phyloP scores from a whole-genome alignment of 2,797 vertebrate genomes.

The Oryzias sinensis region DNA sequence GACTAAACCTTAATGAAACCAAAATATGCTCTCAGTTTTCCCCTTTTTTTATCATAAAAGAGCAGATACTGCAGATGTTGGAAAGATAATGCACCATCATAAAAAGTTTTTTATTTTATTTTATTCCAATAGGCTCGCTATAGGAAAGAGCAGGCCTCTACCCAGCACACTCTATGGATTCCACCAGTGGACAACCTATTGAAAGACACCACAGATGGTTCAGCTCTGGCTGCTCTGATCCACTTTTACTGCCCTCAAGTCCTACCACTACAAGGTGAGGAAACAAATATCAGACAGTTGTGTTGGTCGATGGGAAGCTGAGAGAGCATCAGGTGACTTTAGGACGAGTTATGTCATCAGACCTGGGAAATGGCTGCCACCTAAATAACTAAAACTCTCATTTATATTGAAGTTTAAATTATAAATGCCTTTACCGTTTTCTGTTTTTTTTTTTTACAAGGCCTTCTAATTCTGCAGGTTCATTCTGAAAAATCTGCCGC shows the following conservation, averaged over 20 bases:
- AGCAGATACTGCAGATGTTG: not conserved
- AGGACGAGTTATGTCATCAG: not conserved
- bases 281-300: not conserved
- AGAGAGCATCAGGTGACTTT: not conserved
- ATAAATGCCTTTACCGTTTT: not conserved
- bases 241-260: constrained; percentile 95
- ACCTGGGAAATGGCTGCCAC: not conserved
- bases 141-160: constrained; percentile 88
- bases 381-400: too few relatives aligned
- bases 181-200: constrained; percentile 92
- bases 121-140: constrained; percentile 85
- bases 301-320: not conserved
- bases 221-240: constrained; percentile 87
- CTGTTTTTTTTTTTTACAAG: not conserved
- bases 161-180: constrained; percentile 88
- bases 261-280: constrained; percentile 84
- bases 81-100: not conserved
- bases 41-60: too few relatives aligned
- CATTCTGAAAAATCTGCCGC: constrained; percentile 22
- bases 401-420: too few relatives aligned
- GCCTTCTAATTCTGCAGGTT: not conserved
- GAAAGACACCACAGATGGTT: constrained; percentile 93
- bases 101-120: not conserved
- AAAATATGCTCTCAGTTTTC: not conserved
- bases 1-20: constrained; percentile 20